Base-by-base conservation (phyloP, 37 sponge, comb jelly and placozoan genomes). In the Hexactinellida sp. region DNA sequence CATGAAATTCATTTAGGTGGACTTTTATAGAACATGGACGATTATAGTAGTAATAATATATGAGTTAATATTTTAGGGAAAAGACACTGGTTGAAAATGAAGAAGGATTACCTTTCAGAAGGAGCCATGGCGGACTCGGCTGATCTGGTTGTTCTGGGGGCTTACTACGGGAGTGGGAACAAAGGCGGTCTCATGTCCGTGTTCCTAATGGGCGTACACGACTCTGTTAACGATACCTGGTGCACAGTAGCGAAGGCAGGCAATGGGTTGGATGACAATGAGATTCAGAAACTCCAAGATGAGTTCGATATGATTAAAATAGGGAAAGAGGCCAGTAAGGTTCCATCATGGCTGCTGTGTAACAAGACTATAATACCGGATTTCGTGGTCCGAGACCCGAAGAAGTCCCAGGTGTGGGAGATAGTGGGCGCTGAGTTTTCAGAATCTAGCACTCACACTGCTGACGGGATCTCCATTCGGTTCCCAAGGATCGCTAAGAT, bases 161-260 rank as follows among this genome's bases (percentile, higher is more conserved):
- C 94, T 24, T 97, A 97, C 84, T 92, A 92, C 47, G 99, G 99
- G 35, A 97, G 95, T 36, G 99, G 99, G 24, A 95, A 88, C 87
- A 97, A 97, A 89, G 99, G 99, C 54, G 99, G 99, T 1, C 86
- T 98, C 88, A 95, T 95, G 93, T 98, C 99, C 24, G 96, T 95
- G 37, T 98, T 95, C 82, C 87, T 98, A 83, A 98, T 98, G 99
- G 99, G 99, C 30, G 87, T 92, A 34, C 95, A 93, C 39, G 96
- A 94, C 39, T 38, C 87, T 38, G 86, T 90, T 0, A 41, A 88
- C 34, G 83, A 86, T 37, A 85, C 54, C 82, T 98, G 93, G 95
- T 82, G 91, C 24, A 98, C 99, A 0, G 99, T 98, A 37, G 91
- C 92, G 84, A 98, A 95, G 89, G 92, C 92, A 90, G 99, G 99